These are phyloP conservation scores for Sesia apiformis DNA, from an alignment of 2,888 invertebrate species.

Conservation along the genomic window DNA sequence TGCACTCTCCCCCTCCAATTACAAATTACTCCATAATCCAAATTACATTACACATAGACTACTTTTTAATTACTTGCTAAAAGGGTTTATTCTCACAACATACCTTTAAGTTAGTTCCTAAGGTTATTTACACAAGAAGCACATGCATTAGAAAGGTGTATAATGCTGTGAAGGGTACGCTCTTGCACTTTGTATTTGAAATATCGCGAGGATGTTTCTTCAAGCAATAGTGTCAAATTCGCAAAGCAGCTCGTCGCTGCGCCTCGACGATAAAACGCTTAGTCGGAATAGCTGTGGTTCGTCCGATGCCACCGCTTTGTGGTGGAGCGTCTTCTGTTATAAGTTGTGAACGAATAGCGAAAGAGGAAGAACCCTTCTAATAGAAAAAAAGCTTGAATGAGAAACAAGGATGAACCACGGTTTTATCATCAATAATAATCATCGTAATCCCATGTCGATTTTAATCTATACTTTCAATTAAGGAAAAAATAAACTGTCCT, in stretches of 20 bases:
- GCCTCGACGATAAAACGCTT: conserved; percentile 64
- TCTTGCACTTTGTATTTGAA: neutral
- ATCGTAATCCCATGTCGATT: too few species aligned
- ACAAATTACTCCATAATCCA: too few species aligned
- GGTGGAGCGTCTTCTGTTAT: neutral
- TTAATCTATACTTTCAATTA: too few species aligned
- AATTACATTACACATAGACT: too few species aligned
- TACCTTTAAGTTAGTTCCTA: too few species aligned
- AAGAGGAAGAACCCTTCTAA: neutral
- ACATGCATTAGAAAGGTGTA: neutral
- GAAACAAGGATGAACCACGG: too few species aligned
- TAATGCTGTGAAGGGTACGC: neutral
- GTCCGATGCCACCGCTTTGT: neutral
- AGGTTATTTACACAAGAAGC: neutral
- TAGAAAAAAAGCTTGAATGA: too few species aligned
- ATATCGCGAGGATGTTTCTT: neutral
- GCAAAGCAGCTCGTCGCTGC: conserved; percentile 32
- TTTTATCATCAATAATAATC: too few species aligned
- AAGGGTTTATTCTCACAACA: too few species aligned
- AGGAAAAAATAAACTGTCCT: too few species aligned
- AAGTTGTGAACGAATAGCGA: neutral
- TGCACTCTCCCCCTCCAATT: too few species aligned
- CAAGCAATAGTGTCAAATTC: conserved; percentile 22
- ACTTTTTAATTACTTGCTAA: too few species aligned
- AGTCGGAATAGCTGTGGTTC: conserved; percentile 40